Evolutionary conservation across 2,113 vertebrate species (phyloP), one percentile per base, ranked within the genome.

Genomic region (Dasyprocta punctata): DNA sequence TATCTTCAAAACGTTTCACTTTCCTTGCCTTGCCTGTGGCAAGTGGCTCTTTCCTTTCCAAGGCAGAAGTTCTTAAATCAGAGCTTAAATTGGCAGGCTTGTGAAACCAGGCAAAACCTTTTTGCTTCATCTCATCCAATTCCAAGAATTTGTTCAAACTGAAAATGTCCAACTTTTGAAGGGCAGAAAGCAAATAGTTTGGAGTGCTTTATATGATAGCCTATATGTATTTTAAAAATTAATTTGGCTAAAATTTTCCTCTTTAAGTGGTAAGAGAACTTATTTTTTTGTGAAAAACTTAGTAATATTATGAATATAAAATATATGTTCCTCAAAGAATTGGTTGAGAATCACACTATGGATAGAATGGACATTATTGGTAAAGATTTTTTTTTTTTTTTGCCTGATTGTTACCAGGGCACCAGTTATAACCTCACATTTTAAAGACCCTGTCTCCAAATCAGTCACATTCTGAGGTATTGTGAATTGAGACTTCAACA

Each of bases 81-180:
- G 38, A 73, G 8, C 26, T 84, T 5, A 90, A 97, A 97, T 1
- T 26, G 83, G 22, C 1, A 44, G n/a, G 1, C 13, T 54, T 61
- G 3, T 97, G 58, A 97, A 54, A 52, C 30, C 80, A n/a, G 22
- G 96, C 24, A 96, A 80, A 81, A 0, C 13, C 63, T 89, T 47
- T 89, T 58, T 78, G 7, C 63, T 93, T 94, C 1, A 47, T 56
- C 65, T 73, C 16, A 56, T 65, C 22, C 71, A 78, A 69, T 78
- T 84, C 28, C 30, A 38, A 38, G 7, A 61, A 52, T 69, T 81
- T 63, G 22, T 86, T 86, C 28, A 73, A 83, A 87, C 75, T 54
- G 7, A 44, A 85, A 61, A 52, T 52, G 16, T 80, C 20, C 11
- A 54, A 61, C 80, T 86, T 80, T 80, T 30, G 6, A 78, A 54